Conservation (phyloP, 1,140 invertebrate genomes). For the Sarcophaga bullata region DNA sequence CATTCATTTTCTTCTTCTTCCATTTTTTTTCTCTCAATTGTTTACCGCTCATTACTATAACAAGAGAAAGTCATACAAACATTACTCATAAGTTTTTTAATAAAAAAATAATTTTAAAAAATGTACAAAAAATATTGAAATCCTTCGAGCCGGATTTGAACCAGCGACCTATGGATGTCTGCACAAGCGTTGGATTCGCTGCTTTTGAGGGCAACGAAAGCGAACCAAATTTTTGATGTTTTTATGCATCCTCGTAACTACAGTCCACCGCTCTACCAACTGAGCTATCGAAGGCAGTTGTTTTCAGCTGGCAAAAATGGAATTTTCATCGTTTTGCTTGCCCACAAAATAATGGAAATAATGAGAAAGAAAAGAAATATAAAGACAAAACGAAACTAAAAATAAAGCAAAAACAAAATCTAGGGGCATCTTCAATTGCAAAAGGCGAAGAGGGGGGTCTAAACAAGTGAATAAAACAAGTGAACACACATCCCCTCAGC, state of each 20-base stretch:
- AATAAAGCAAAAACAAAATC: too few relatives aligned
- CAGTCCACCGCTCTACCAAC: constrained; percentile 57
- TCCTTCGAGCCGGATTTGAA: constrained; percentile 76
- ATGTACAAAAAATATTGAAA: constrained; percentile 12
- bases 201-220: constrained; percentile 31
- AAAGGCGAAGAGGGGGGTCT: neutral
- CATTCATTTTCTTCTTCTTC: too few relatives aligned
- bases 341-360: neutral
- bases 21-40: too few relatives aligned
- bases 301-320: neutral
- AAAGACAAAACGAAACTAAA: neutral
- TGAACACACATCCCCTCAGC: too few relatives aligned
- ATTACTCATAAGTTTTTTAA: too few relatives aligned
- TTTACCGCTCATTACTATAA: too few relatives aligned
- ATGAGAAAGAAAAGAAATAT: neutral
- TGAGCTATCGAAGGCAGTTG: constrained; percentile 47
- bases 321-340: neutral
- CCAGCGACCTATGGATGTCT: constrained; percentile 74
- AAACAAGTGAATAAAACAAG: neutral
- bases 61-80: too few relatives aligned
- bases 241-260: constrained; percentile 44
- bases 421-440: neutral
- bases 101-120: too few relatives aligned
- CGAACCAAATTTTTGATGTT: constrained; percentile 32
- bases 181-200: constrained; percentile 21